A percentile compares a stretch with the other conserved stretches of the same genome.
These are phyloP conservation scores for Astreopora myriophthalma DNA, from an alignment of 64 coral and sea anemone species.

Conservation along the genomic window DNA sequence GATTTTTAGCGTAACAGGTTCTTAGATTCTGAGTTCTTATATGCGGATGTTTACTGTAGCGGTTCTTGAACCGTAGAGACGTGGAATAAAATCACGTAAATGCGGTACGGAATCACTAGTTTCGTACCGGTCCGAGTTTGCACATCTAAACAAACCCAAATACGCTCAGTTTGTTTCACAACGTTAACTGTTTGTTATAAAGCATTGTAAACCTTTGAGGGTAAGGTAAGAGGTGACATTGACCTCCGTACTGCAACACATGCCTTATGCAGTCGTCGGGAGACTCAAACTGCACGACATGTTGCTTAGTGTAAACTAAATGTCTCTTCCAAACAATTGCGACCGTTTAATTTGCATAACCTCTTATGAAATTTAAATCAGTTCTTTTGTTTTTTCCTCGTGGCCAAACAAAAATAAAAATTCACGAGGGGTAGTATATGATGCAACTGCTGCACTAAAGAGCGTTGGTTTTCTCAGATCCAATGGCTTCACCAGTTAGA, in stretches of 20 bases:
- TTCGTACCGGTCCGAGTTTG: no score
- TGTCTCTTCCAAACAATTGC: background rate
- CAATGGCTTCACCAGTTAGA: conserved; percentile 13
- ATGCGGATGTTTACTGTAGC: no score
- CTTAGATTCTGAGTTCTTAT: no score
- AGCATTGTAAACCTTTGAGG: background rate
- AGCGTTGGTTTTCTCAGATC: background rate
- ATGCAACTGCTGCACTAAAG: background rate
- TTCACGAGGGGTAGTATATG: background rate
- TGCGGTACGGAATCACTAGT: no score
- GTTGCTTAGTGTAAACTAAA: background rate
- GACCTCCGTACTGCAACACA: background rate
- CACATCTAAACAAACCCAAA: no score
- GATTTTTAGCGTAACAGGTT: no score
- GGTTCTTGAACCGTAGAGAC: no score
- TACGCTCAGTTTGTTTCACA: no score
- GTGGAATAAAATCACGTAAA: no score
- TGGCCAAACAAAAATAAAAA: background rate
- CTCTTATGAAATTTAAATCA: background rate
- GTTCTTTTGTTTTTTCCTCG: conserved; percentile 27
- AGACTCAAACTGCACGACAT: background rate
- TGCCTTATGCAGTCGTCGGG: background rate
- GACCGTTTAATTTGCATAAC: background rate
- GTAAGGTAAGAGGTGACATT: background rate
- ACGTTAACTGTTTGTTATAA: background rate